phyloP scores from a whole-genome alignment of 2,797 vertebrate genomes.

The Trematomus bernacchii region DNA sequence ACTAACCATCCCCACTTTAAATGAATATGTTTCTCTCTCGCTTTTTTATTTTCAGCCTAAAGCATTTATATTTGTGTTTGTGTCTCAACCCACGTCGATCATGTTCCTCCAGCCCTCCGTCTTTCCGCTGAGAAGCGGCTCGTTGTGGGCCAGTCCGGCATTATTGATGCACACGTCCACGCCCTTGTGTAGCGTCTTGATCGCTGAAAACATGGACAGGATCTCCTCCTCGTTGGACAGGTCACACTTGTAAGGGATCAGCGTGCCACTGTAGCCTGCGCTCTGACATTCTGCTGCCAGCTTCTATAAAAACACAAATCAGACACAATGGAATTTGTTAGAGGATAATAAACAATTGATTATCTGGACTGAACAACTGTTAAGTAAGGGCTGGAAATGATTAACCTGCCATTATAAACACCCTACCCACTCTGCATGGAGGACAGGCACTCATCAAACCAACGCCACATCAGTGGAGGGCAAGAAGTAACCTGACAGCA shows the following conservation, averaged over 20 bases:
- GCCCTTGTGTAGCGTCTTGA: conserved; percentile 92
- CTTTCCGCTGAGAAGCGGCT: conserved; percentile 91
- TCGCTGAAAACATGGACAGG: conserved; percentile 97
- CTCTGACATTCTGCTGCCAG: conserved; percentile 96
- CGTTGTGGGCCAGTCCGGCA: conserved; percentile 91
- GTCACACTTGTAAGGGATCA: conserved; percentile 96
- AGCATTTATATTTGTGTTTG: neutral
- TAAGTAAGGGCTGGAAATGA: conserved; percentile 36
- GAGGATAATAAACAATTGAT: neutral
- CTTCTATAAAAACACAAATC: conserved; percentile 84
- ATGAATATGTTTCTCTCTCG: neutral
- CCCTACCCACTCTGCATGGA: conserved; percentile 31
- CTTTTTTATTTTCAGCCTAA: neutral
- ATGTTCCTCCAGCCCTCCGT: conserved; percentile 95
- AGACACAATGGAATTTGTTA: neutral
- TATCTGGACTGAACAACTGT: neutral
- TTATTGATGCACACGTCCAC: conserved; percentile 98
- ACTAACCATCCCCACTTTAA: neutral
- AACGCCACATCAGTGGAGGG: conserved; percentile 23
- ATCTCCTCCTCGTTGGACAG: conserved; percentile 97
- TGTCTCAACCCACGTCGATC: conserved; percentile 92
- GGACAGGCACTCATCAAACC: conserved; percentile 36
- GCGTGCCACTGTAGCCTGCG: conserved; percentile 91
- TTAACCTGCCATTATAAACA: conserved; percentile 40
- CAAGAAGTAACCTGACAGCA: conserved; percentile 9